Base-by-base conservation (phyloP, 2,888 invertebrate genomes). In the Lucinisca nassula region DNA sequence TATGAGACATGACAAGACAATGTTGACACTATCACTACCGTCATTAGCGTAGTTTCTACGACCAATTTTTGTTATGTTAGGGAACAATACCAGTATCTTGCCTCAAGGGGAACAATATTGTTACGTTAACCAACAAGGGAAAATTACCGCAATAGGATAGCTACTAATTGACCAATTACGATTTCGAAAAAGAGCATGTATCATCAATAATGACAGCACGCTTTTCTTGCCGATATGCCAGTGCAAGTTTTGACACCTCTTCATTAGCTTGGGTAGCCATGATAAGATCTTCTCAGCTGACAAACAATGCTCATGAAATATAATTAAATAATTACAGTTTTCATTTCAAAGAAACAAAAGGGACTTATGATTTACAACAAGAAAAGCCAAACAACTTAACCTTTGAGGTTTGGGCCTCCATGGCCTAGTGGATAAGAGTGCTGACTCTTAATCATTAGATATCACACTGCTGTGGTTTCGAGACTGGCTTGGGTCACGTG, bases 91-190 rank as follows among this genome's bases (percentile, higher is more conserved):
- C 17, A 35, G 0, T 35, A 67, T 32, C 35, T 67, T 67, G 67
- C 67, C 67, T 1, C 10, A 4, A 67, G 67, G 67, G 35, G 17
- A 35, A 67, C 35, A 2, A 8, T 24, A 67, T 67, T 67, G 67
- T 67, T 67, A 67, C 17, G 35, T 67, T 67, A 67, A 35, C 30
- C 32, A 67, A 67, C 24, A 67, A 67, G 24, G 17, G 67, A 67
- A 67, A 67, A 67, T 67, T 67, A 67, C 24, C 24, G 67, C 27
- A 67, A 67, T 10, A 67, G 8, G 67, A 67, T 67, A 67, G 67
- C 67, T 67, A 35, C 67, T 67, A 67, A 67, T 67, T 67, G 67
- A 67, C 35, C 67, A 67, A 67, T 67, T 67, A 67, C 21, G 67
- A 67, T 17, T 35, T 32, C 21, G 8, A n/a, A 35, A 67, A 67